phyloP scores from a whole-genome alignment of 2,797 vertebrate genomes.

The Zenarchopterus dispar region DNA sequence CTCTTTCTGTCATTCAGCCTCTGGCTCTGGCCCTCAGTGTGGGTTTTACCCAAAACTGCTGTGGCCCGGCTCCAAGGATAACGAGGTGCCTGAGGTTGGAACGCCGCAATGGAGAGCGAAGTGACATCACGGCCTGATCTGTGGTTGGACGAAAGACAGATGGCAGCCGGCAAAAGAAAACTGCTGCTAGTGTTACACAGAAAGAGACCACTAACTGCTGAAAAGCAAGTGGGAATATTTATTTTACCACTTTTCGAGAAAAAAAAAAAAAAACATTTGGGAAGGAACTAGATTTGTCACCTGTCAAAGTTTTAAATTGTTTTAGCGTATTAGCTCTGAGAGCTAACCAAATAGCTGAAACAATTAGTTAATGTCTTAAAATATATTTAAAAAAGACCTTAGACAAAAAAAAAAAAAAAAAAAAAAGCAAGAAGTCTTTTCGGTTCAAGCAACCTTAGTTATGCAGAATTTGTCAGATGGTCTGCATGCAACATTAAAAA shows the following conservation, averaged over 20 bases:
- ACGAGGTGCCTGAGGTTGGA: conserved; percentile 74
- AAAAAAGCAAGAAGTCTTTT: too few relatives aligned
- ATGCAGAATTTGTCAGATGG: too few relatives aligned
- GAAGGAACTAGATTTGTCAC: background rate
- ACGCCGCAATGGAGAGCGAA: conserved; percentile 30
- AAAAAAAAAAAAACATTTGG: background rate
- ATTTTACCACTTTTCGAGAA: conserved; percentile 28
- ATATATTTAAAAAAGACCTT: too few relatives aligned
- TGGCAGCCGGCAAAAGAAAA: conserved; percentile 48
- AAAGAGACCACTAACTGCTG: conserved; percentile 22
- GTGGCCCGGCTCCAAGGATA: conserved; percentile 73
- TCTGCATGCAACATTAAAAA: too few relatives aligned
- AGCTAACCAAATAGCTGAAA: too few relatives aligned
- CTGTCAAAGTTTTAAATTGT: background rate
- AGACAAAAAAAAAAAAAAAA: too few relatives aligned
- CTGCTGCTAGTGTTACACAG: conserved; percentile 38
- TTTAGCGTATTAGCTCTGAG: background rate
- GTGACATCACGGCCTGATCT: conserved; percentile 68
- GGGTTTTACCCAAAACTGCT: conserved; percentile 57
- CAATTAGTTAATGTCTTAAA: too few relatives aligned
- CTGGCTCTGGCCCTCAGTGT: conserved; percentile 48
- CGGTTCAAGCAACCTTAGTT: too few relatives aligned
- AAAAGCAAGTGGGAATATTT: conserved; percentile 41
- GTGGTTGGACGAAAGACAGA: conserved; percentile 58
- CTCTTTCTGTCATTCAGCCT: conserved; percentile 59